Conservation (phyloP, 2,888 invertebrate genomes). For the Drosophila engyochracea region DNA sequence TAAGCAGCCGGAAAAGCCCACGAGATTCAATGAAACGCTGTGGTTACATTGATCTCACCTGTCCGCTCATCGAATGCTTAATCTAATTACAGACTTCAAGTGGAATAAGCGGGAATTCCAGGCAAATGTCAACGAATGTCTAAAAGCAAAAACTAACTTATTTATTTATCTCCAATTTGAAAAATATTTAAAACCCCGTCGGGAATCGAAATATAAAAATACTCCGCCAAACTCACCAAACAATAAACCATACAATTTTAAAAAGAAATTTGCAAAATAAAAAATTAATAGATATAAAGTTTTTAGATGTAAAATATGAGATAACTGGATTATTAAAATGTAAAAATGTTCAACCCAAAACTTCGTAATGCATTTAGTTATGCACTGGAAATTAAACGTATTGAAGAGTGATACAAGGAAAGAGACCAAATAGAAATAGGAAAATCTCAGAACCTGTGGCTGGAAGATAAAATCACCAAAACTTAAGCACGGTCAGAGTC, state of each 20-base stretch:
- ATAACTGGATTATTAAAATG: background rate
- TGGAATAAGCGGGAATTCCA: background rate
- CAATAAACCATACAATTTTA: too few relatives aligned
- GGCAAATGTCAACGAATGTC: background rate
- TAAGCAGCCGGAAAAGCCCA: slow-evolving; percentile 15
- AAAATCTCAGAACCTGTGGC: too few relatives aligned
- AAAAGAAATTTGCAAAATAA: too few relatives aligned
- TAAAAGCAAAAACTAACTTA: background rate
- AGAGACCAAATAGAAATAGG: background rate
- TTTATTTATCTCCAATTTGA: background rate
- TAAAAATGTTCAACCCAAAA: background rate
- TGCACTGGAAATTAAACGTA: background rate
- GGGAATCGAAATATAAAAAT: background rate
- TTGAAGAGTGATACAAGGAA: background rate
- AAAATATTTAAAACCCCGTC: background rate
- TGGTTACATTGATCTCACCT: slow-evolving; percentile 11
- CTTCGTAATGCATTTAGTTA: too few relatives aligned
- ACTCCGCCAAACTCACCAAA: background rate
- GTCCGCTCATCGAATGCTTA: slow-evolving; percentile 3
- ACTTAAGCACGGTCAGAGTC: background rate
- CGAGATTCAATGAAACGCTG: slow-evolving; percentile 4
- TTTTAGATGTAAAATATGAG: background rate
- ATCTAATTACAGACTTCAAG: background rate
- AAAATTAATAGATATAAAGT: background rate
- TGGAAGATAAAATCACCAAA: too few relatives aligned